These are phyloP conservation scores for Glossophaga mutica DNA, from an alignment of 2,797 vertebrate species.

Conservation along the genomic window DNA sequence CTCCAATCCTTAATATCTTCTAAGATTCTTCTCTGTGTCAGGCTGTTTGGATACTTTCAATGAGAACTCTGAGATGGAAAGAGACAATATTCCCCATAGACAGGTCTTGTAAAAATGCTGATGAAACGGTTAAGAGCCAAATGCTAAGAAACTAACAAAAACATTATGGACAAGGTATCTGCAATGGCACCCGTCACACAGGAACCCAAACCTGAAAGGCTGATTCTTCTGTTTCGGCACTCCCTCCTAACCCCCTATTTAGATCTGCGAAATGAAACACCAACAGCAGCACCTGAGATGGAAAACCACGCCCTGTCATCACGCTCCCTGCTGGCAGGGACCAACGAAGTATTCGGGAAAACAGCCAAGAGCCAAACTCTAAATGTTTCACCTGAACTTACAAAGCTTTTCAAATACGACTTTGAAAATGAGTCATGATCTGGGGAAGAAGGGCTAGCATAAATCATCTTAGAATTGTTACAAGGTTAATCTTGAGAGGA, in stretches of 20 bases:
- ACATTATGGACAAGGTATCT: background rate
- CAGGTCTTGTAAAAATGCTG: background rate
- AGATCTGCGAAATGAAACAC: slow-evolving; percentile 68
- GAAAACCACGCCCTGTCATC: slow-evolving; percentile 39
- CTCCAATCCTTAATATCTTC: background rate
- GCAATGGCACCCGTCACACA: background rate
- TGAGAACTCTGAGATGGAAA: background rate
- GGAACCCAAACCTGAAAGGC: background rate
- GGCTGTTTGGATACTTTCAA: background rate
- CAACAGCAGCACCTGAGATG: slow-evolving; percentile 53
- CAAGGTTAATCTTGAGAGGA: slow-evolving; percentile 44
- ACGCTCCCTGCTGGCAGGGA: background rate
- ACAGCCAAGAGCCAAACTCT: slow-evolving; percentile 18
- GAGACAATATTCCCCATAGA: background rate
- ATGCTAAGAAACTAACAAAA: background rate
- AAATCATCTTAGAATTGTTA: slow-evolving; percentile 56
- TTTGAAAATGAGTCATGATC: slow-evolving; percentile 68
- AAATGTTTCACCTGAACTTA: slow-evolving; percentile 13
- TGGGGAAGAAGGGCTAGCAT: slow-evolving; percentile 39
- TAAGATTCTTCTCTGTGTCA: background rate
- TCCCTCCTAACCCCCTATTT: background rate
- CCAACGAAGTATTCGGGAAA: background rate
- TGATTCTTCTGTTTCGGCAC: slow-evolving; percentile 14
- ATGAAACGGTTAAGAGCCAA: background rate
- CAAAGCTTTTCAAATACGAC: slow-evolving; percentile 44